These are phyloP conservation scores for Anarsia innoxiella DNA, from an alignment of 2,888 invertebrate species.

Conservation along the genomic window DNA sequence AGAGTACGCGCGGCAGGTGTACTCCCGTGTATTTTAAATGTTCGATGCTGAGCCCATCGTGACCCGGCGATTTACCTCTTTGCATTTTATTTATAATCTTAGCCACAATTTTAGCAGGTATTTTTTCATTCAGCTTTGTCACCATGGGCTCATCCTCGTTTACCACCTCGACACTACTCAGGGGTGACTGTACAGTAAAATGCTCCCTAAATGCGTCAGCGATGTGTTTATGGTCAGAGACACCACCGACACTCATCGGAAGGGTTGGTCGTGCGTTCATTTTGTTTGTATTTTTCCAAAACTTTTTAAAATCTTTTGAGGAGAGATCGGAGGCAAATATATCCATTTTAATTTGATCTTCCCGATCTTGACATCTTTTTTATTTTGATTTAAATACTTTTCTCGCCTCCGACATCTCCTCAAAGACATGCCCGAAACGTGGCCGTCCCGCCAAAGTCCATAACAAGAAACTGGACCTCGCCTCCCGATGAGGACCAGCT, in stretches of 20 bases:
- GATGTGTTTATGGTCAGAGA: constrained; percentile 1
- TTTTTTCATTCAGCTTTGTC: not conserved
- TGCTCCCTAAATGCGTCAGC: constrained; percentile 7
- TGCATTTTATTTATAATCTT: not conserved
- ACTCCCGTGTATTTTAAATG: too few relatives aligned
- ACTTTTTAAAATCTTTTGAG: constrained; percentile 3
- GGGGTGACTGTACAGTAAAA: constrained; percentile 1
- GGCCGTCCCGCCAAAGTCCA: constrained; percentile 8
- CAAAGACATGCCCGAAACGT: constrained; percentile 4
- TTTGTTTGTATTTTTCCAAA: constrained; percentile 11
- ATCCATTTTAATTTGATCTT: constrained; percentile 12
- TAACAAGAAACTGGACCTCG: not conserved
- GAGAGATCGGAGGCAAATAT: constrained; percentile 1
- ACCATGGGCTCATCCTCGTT: not conserved
- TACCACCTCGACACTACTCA: not conserved
- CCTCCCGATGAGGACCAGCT: constrained; percentile 8
- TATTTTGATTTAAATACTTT: constrained; percentile 10
- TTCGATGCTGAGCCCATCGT: too few relatives aligned
- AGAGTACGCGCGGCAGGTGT: too few relatives aligned
- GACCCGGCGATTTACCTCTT: too few relatives aligned
- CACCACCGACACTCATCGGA: constrained; percentile 9
- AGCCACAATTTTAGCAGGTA: not conserved
- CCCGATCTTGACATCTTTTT: constrained; percentile 11
- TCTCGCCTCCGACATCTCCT: constrained; percentile 9
- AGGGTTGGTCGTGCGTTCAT: constrained; percentile 1